Evolutionary conservation across 2,888 invertebrate genomes (phyloP).

Genomic region (Sinelater perroti): DNA sequence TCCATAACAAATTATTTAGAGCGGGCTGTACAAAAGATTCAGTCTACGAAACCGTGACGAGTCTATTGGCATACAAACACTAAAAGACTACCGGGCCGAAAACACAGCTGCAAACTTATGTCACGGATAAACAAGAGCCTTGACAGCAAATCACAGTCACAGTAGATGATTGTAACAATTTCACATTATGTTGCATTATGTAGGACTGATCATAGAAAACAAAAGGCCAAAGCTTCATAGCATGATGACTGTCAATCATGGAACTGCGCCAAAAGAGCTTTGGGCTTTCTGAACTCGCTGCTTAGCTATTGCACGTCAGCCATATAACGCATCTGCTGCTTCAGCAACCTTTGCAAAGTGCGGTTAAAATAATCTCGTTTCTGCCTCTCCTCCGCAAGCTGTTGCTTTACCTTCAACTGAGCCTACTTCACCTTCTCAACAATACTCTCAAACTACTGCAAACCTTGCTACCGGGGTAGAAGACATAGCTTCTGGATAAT

Average conservation of each 20-base stretch:
- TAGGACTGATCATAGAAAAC: constrained; percentile 9
- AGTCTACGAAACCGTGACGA: too few species aligned
- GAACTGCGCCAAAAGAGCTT: constrained; percentile 63
- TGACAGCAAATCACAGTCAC: too few species aligned
- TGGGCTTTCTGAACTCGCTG: constrained; percentile 77
- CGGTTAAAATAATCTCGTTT: constrained; percentile 73
- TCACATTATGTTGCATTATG: too few species aligned
- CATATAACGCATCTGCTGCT: constrained; percentile 80
- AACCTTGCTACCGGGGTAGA: constrained; percentile 85
- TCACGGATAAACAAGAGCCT: too few species aligned
- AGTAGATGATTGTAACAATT: too few species aligned
- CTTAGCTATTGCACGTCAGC: constrained; percentile 79
- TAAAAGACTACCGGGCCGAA: too few species aligned
- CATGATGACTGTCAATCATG: too few species aligned
- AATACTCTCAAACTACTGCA: constrained; percentile 89
- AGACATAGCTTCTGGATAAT: constrained; percentile 87
- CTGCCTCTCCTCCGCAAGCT: constrained; percentile 70
- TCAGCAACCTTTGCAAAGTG: constrained; percentile 67
- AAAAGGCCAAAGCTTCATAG: constrained; percentile 6
- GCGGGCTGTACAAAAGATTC: too few species aligned
- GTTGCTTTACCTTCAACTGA: constrained; percentile 73
- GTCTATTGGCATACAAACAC: too few species aligned
- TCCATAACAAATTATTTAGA: too few species aligned
- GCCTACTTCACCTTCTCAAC: constrained; percentile 88
- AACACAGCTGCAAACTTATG: too few species aligned